Conservation (phyloP, 2,113 vertebrate genomes). For the Turdus rufiventris region DNA sequence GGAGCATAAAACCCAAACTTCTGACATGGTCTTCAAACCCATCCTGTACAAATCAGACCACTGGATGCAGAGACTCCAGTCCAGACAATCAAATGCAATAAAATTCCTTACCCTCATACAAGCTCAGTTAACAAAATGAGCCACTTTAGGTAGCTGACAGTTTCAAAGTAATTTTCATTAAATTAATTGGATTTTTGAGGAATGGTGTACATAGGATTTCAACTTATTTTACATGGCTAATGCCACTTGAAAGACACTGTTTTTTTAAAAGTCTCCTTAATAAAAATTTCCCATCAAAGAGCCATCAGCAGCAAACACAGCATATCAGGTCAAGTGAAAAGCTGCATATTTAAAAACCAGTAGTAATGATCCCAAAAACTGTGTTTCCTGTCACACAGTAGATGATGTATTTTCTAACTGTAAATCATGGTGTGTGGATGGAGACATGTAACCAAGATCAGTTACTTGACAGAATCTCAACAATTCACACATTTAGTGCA, state of each 20-base stretch:
- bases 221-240: neutral
- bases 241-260: neutral
- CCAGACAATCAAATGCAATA: neutral
- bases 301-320: neutral
- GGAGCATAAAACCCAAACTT: neutral
- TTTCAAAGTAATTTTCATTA: neutral
- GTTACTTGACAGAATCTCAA: neutral
- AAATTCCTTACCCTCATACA: neutral
- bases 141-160: neutral
- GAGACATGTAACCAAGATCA: neutral
- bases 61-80: neutral
- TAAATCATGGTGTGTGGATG: neutral
- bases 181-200: neutral
- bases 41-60: neutral
- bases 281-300: slow-evolving; percentile 4
- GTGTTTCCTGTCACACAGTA: neutral
- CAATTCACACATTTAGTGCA: neutral
- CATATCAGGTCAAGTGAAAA: slow-evolving; percentile 2
- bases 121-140: neutral
- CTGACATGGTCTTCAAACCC: neutral
- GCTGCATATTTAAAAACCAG: slow-evolving; percentile 28
- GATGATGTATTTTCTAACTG: neutral
- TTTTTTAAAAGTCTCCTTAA: slow-evolving; percentile 21
- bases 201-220: neutral
- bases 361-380: neutral